Evolutionary conservation across 1,140 invertebrate genomes (phyloP), one percentile per base, ranked within the genome.

Genomic region (Drosophila trapezifrons): DNA sequence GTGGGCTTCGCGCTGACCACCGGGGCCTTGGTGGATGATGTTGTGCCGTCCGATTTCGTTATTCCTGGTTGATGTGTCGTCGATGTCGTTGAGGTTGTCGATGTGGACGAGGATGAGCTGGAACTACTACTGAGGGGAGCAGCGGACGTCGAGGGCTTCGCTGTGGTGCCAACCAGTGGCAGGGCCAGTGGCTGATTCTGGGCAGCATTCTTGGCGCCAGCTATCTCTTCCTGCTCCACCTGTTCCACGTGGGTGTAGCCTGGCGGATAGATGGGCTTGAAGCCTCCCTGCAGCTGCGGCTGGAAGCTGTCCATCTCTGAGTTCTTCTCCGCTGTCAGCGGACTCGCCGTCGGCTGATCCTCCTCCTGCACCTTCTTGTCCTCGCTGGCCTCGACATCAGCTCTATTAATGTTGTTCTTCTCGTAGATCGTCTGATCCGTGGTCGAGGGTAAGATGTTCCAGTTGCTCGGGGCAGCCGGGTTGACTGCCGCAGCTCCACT

Each of bases 301-400:
- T 95, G 95, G 74, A 96, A 96, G 64, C 93, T 95, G 49, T 95
- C 94, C 7, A 94, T 92, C 67, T 96, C 95, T 64, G 95, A 95
- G 17, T 92, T 59, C 75, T 64, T 91, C 67, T 92, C 92, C 8
- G 76, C 71, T 0, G 66, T 56, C 8, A 60, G 9, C 4, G 79
- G 65, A 7, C 72, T 78, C 6, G 66, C 45, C 0, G 64, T 73
- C 12, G 12, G 58, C 10, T 64, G 40, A n/a, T 62, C 40, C 22
- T 72, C 78, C 4, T 63, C 59, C 3, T 84, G 46, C 13, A 25
- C 2, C 29, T 62, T 71, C 15, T 62, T 65, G 27, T 91, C 83
- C 13, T 84, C 90, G 0, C 74, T 55, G 13, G 27, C 3, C 5
- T 80, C 76, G 20, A 87, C 76, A 45, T 91, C 86, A 5, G 91